Conservation (phyloP, 2,888 invertebrate genomes). For the Tortrix viridana region DNA sequence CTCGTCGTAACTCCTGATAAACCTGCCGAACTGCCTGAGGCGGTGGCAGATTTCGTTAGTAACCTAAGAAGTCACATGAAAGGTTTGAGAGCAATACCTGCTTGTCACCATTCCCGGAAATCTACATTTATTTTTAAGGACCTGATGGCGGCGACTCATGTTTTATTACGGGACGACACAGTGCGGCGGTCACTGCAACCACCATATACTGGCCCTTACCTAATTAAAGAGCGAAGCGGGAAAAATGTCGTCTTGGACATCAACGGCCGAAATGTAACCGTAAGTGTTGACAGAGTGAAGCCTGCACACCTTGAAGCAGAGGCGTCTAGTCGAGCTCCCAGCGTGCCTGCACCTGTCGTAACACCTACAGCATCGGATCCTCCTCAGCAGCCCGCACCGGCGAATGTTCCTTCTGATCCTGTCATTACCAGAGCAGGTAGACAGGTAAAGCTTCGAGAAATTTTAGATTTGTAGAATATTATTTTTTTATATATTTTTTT, state of each 20-base stretch:
- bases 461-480: neutral
- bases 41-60: conserved; percentile 14
- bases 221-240: neutral
- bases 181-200: conserved; percentile 33
- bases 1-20: conserved; percentile 35
- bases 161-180: conserved; percentile 37
- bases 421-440: conserved; percentile 12
- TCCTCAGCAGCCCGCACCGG: neutral
- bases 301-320: conserved; percentile 3
- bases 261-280: neutral
- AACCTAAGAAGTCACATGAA: conserved; percentile 16
- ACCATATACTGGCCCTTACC: conserved; percentile 36
- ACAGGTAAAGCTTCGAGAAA: neutral
- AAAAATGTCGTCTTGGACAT: conserved; percentile 1
- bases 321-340: neutral
- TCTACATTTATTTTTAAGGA: conserved; percentile 30
- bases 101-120: neutral
- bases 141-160: conserved; percentile 21
- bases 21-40: neutral
- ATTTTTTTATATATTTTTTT: neutral
- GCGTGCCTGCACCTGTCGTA: neutral
- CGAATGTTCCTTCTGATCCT: neutral
- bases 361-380: neutral
- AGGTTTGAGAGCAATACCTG: conserved; percentile 8
- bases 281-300: conserved; percentile 5